A percentile compares a stretch with the other conserved stretches of the same genome.
These are phyloP conservation scores for Melitaea cinxia DNA, from an alignment of 1,140 invertebrate genomes.

Conservation along the genomic window DNA sequence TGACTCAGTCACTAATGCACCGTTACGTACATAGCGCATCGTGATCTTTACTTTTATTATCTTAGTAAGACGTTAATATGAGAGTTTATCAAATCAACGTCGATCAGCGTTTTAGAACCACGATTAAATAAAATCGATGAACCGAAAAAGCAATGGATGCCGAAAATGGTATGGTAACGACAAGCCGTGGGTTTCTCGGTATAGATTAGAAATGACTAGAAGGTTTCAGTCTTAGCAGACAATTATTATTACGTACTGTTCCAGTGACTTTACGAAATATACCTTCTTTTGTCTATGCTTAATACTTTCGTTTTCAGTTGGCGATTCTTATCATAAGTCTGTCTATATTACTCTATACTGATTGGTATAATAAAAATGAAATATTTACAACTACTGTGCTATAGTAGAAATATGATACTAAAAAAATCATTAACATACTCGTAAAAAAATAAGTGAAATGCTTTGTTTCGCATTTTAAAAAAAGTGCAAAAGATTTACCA, in stretches of 20 bases:
- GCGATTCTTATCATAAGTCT: no score
- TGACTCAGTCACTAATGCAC: conserved; percentile 75
- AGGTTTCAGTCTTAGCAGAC: conserved; percentile 52
- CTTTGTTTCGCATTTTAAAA: no score
- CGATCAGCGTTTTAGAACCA: conserved; percentile 8
- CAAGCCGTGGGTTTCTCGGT: not conserved
- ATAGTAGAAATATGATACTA: no score
- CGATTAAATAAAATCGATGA: not conserved
- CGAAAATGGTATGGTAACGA: not conserved
- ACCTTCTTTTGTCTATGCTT: conserved; percentile 49
- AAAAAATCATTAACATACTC: no score
- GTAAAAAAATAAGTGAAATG: no score
- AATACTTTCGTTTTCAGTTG: conserved; percentile 66
- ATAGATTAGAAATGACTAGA: conserved; percentile 41
- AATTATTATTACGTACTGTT: conserved; percentile 69
- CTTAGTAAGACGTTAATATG: not conserved
- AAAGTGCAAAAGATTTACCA: no score
- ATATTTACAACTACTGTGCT: not conserved
- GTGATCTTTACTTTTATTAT: conserved; percentile 58
- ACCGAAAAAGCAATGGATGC: conserved; percentile 41
- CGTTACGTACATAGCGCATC: conserved; percentile 73
- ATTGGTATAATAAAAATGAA: not conserved
- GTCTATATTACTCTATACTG: no score
- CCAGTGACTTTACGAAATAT: conserved; percentile 74
- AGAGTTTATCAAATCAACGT: not conserved